phyloP scores from a whole-genome alignment of 2,113 vertebrate genomes.

The Paralichthys olivaceus region DNA sequence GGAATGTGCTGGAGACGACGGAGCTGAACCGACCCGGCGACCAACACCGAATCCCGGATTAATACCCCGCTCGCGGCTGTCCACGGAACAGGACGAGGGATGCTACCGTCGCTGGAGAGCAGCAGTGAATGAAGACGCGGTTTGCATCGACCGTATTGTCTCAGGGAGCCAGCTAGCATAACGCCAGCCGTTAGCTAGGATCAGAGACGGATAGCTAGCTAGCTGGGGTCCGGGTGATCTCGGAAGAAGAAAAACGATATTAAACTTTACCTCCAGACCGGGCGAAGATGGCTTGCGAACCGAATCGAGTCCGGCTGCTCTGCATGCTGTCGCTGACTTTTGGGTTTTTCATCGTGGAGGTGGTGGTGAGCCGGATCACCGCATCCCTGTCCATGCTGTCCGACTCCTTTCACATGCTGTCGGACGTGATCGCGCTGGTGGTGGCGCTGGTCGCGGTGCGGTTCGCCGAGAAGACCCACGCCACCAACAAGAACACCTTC shows the following conservation, averaged over 20 bases:
- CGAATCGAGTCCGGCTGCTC: conserved; percentile 89
- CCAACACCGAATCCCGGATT: background rate
- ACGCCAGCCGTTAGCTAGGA: conserved; percentile 31
- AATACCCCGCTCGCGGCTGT: background rate
- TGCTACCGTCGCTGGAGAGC: conserved; percentile 16
- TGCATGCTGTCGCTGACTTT: conserved; percentile 96
- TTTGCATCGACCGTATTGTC: conserved; percentile 62
- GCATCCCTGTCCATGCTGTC: conserved; percentile 96
- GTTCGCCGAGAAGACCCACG: conserved; percentile 93
- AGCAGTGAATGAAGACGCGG: conserved; percentile 3
- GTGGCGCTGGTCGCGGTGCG: conserved; percentile 96
- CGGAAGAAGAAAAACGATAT: background rate
- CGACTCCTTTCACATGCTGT: conserved; percentile 99
- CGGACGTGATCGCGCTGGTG: conserved; percentile 94
- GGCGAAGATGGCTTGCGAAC: conserved; percentile 82
- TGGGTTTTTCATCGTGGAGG: conserved; percentile 94
- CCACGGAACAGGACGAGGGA: background rate
- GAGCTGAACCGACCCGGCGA: background rate
- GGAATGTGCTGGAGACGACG: conserved; percentile 24
- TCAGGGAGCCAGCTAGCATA: conserved; percentile 53
- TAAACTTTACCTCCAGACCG: no score
- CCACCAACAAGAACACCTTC: conserved; percentile 97
- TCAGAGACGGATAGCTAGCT: conserved; percentile 30
- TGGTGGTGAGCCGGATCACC: conserved; percentile 94
- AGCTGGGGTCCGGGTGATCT: conserved; percentile 11